phyloP scores from a whole-genome alignment of 2,888 invertebrate species.

The Pristionchus japonicus region DNA sequence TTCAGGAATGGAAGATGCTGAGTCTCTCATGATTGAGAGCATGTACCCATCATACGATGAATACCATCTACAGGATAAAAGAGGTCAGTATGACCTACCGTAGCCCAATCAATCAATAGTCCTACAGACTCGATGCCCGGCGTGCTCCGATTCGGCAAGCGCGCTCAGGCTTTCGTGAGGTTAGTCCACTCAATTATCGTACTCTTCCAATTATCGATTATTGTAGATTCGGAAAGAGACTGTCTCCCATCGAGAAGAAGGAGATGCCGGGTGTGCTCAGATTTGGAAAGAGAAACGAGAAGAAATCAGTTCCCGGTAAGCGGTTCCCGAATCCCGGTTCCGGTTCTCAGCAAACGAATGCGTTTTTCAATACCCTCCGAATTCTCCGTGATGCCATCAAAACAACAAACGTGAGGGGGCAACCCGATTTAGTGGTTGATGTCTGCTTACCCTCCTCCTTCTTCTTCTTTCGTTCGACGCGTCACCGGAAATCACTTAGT shows the following conservation, averaged over 20 bases:
- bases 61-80: conserved; percentile 23
- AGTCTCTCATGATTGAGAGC: not conserved
- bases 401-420: not conserved
- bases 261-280: conserved; percentile 65
- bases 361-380: not conserved
- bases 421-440: not conserved
- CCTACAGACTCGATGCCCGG: conserved; percentile 67
- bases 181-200: not conserved
- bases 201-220: not conserved
- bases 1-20: conserved; percentile 36
- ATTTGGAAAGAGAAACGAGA: conserved; percentile 60
- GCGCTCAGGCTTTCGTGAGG: conserved; percentile 56
- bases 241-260: conserved; percentile 56
- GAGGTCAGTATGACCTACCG: not conserved
- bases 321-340: not conserved
- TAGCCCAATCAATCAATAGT: conserved; percentile 5
- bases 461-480: not conserved
- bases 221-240: conserved; percentile 48
- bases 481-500: conserved; percentile 44
- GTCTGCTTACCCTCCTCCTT: not conserved
- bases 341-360: too few relatives aligned
- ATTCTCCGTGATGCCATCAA: not conserved
- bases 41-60: conserved; percentile 14
- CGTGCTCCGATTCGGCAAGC: conserved; percentile 72
- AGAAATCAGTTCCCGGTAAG: conserved; percentile 62